Evolutionary conservation across 2,113 vertebrate genomes (phyloP), one percentile per base, ranked within the genome.

Genomic region (Lipophrys pholis): DNA sequence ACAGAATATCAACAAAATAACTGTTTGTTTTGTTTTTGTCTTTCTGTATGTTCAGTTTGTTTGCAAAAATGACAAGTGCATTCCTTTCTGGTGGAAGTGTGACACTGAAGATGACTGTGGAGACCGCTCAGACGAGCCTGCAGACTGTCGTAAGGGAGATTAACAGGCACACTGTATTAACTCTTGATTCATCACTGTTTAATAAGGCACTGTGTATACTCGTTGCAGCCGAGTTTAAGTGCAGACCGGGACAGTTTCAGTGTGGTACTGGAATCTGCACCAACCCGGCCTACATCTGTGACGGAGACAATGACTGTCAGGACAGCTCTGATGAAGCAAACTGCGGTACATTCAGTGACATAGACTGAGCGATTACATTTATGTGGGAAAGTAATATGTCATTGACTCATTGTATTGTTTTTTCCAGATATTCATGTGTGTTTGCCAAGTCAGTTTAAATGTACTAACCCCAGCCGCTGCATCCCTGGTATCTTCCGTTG

Each of bases 71-170:
- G 98, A 99, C 92, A 98, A 99, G 84, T 99, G 98, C 92, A 99
- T 99, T 92, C 98, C 98, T 66, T 99, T 99, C 90, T 99, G 98
- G 98, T 99, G 98, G 98, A 99, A 98, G 89, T 99, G 98, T 69
- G 98, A 99, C 94, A 99, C 98, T 0, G 98, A 99, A 80, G 98
- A 99, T 0, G 98, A 99, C 83, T 99, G 98, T 0, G 98, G 98
- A 5, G 98, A 99, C 77, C 96, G 95, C 0, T 99, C 98, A 0
- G 97, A 99, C 0, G 98, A 99, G 81, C 98, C 97, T 0, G 92
- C 95, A 3, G 96, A 97, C 76, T 99, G 98, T 77, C 97, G 98
- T 99, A 88, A 96, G 97, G 96, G 78, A 43, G 17, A 14, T 43
- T 1, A 14, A 15, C 2, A 14, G 41, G 15, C 35, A 21, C 7